Percentiles rank a stretch among this genome's conserved stretches.
Evolutionary conservation across 2,888 invertebrate species (phyloP).

Genomic region (Mesodorylaimus sp.): DNA sequence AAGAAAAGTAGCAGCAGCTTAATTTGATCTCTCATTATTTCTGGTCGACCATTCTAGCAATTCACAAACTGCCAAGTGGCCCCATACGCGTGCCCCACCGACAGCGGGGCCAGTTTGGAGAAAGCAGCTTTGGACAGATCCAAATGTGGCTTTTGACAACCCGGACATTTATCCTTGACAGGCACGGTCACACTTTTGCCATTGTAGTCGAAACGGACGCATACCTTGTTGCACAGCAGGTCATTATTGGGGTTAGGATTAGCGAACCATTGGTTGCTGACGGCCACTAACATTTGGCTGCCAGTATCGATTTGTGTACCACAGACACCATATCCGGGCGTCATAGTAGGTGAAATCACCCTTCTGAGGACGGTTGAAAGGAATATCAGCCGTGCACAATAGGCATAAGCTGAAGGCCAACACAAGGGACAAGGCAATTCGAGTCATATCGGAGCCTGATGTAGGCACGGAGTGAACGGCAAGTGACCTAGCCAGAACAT

Average conservation of each 20-base stretch:
- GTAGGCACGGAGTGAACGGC: too few relatives aligned
- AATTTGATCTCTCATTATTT: too few relatives aligned
- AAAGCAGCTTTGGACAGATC: slow-evolving; percentile 7
- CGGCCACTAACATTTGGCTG: slow-evolving; percentile 2
- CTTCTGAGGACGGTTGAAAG: neutral
- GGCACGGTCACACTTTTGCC: slow-evolving; percentile 10
- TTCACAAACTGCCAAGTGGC: neutral
- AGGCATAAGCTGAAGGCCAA: too few relatives aligned
- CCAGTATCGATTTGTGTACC: neutral
- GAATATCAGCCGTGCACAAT: neutral
- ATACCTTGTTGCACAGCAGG: neutral
- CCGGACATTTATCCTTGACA: slow-evolving; percentile 12
- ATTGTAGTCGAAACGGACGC: slow-evolving; percentile 1
- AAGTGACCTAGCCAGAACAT: too few relatives aligned
- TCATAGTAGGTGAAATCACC: slow-evolving; percentile 5
- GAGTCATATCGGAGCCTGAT: too few relatives aligned
- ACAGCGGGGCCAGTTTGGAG: neutral
- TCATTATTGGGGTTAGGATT: slow-evolving; percentile 2
- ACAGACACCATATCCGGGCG: slow-evolving; percentile 5
- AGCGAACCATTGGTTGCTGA: neutral
- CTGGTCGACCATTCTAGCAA: too few relatives aligned
- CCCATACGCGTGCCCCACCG: neutral
- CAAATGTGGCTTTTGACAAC: slow-evolving; percentile 7
- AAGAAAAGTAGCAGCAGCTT: too few relatives aligned
- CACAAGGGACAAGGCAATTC: too few relatives aligned